Conservation (phyloP, 2,797 vertebrate species). For the Mus minutoides region DNA sequence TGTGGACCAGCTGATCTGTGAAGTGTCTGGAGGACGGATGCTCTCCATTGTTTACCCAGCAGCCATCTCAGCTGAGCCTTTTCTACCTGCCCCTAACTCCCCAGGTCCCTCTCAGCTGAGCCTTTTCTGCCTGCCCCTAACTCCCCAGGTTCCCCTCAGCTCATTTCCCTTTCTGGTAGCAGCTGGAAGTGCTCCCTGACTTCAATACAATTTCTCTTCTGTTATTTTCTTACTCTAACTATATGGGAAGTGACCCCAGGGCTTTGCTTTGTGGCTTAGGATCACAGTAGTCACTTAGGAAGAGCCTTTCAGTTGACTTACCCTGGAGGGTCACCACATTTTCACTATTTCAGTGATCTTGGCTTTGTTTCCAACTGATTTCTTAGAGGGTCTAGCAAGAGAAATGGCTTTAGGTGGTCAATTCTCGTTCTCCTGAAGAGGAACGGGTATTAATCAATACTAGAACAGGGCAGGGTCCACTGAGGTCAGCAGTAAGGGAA, state of each 20-base stretch:
- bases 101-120: not conserved
- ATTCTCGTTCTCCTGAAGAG: not conserved
- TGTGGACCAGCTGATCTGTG: not conserved
- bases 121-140: not conserved
- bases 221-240: not conserved
- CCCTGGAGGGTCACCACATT: not conserved
- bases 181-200: not conserved
- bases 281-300: not conserved
- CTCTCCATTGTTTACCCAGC: not conserved
- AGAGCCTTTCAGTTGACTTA: not conserved
- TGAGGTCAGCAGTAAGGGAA: not conserved
- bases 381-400: not conserved
- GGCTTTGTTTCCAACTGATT: slow-evolving; percentile 8
- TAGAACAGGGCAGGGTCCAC: not conserved
- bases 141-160: not conserved
- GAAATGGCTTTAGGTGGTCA: not conserved
- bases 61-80: not conserved
- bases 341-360: not conserved
- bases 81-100: not conserved
- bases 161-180: not conserved
- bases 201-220: not conserved
- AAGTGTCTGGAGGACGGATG: not conserved
- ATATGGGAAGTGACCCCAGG: not conserved
- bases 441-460: not conserved
- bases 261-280: not conserved